Percentiles rank a stretch among this genome's conserved stretches.
These are phyloP conservation scores for Bombyx mandarina DNA, from an alignment of 1,140 invertebrate species.

Conservation along the genomic window DNA sequence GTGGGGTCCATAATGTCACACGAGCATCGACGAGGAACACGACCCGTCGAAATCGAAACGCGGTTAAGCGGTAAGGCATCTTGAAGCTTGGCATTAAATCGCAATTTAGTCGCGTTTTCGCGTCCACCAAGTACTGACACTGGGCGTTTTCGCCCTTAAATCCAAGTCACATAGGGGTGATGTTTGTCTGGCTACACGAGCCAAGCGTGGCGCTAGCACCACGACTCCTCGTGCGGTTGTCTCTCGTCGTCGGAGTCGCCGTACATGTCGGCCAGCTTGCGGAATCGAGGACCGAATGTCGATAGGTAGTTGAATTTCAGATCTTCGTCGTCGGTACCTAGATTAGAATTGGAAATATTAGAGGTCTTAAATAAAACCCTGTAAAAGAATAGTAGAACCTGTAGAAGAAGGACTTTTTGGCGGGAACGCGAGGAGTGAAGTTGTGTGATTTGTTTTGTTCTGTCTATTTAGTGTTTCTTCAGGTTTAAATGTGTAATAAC, in stretches of 20 bases:
- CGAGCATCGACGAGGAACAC: not conserved
- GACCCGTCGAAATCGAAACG: constrained; percentile 11
- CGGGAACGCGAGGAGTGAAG: too few species aligned
- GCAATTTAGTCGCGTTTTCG: constrained; percentile 5
- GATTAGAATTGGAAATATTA: constrained; percentile 3
- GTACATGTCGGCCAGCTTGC: constrained; percentile 98
- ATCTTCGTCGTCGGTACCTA: constrained; percentile 92
- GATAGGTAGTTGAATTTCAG: constrained; percentile 97
- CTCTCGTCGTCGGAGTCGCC: constrained; percentile 89
- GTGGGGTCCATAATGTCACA: constrained; percentile 17
- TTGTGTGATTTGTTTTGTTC: too few species aligned
- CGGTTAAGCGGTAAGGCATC: constrained; percentile 37
- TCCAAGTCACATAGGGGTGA: constrained; percentile 19
- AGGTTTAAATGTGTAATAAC: too few species aligned
- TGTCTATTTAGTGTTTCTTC: too few species aligned
- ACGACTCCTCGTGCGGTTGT: constrained; percentile 81
- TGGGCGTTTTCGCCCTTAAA: constrained; percentile 18
- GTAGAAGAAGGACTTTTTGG: too few species aligned
- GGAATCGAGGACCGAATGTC: constrained; percentile 95
- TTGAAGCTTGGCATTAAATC: constrained; percentile 29
- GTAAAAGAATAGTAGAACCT: not conserved
- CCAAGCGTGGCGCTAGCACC: constrained; percentile 76
- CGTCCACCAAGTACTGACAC: constrained; percentile 15
- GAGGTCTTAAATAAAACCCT: not conserved
- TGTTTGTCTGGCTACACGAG: constrained; percentile 48